Evolutionary conservation across 2,888 invertebrate genomes (phyloP).

Genomic region (Perdita meconis): DNA sequence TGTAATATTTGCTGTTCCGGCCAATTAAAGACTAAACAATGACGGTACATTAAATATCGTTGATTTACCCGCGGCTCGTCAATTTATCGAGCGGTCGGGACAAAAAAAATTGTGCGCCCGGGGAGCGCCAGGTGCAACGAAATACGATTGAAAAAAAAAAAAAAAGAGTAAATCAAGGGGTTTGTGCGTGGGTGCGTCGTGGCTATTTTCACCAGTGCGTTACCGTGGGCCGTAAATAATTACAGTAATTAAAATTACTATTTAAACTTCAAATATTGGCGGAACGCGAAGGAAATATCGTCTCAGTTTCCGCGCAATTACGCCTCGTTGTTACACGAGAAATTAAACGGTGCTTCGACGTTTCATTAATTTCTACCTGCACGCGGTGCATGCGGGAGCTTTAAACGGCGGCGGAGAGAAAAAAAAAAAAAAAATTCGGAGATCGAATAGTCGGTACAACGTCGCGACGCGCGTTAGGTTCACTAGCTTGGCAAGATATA

Average conservation of each 20-base stretch:
- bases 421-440: slow-evolving; percentile 15
- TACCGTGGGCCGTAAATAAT: not conserved
- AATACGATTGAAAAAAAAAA: not conserved
- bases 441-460: slow-evolving; percentile 39
- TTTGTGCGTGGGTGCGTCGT: not conserved
- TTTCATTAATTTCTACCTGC: slow-evolving; percentile 7
- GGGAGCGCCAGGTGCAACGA: not conserved
- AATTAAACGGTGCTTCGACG: not conserved
- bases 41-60: no score
- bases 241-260: slow-evolving; percentile 5
- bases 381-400: not conserved
- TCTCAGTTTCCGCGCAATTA: not conserved
- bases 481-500: slow-evolving; percentile 62
- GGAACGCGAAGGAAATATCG: slow-evolving; percentile 1
- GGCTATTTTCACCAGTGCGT: not conserved
- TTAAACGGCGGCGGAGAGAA: not conserved
- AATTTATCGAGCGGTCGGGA: no score
- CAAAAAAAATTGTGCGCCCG: no score
- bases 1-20: not conserved
- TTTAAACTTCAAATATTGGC: slow-evolving; percentile 12
- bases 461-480: slow-evolving; percentile 25
- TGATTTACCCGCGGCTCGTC: no score
- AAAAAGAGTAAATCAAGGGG: not conserved
- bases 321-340: not conserved
- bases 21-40: not conserved